Evolutionary conservation across 1,140 invertebrate species (phyloP), one percentile per base, ranked within the genome.

Genomic region (Parasteatoda tepidariorum): DNA sequence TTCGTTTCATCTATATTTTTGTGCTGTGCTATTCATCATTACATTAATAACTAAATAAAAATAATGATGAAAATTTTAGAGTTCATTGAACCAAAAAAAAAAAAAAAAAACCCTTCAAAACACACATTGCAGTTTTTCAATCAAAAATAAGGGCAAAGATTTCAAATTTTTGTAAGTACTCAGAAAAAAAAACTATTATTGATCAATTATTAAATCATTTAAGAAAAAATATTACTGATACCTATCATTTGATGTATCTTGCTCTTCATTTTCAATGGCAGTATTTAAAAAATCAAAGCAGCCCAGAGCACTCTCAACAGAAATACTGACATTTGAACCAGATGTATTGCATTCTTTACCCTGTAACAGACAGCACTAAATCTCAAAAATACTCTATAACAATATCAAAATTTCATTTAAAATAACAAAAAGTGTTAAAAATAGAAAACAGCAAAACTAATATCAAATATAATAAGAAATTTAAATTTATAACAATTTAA

Each of bases 231-330:
- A 18, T 1, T 9, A 48, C 18, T 48, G 9, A 48, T 48, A 48
- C 38, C 38, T 9, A 48, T 48, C 38, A 48, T 9, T 13, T 48
- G 38, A 48, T 48, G 38, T 48, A 48, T 48, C 38, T 48, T 48
- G 38, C 18, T 88, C 89, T 24, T 85, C 85, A 13, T 85, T 84
- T 62, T 88, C 88, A 64, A 89, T 89, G 73, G 90, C 90, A 22
- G 89, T 89, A 84, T 91, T 90, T 13, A 92, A 88, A 86, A 92
- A 92, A 86, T 91, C 91, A 86, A 92, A 92, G 71, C 90, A 90
- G 83, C 89, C 90, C 13, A 92, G 86, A n/a, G 90, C 91, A 85
- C 88, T 89, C 86, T 91, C 90, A 85, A 92, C 90, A 33, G 90
- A 91, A n/a, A 91, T 87, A 86, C 90, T 91, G 66, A 90, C 88